Evolutionary conservation across 2,113 vertebrate genomes (phyloP), one percentile per base, ranked within the genome.

Genomic region (Gavia stellata): DNA sequence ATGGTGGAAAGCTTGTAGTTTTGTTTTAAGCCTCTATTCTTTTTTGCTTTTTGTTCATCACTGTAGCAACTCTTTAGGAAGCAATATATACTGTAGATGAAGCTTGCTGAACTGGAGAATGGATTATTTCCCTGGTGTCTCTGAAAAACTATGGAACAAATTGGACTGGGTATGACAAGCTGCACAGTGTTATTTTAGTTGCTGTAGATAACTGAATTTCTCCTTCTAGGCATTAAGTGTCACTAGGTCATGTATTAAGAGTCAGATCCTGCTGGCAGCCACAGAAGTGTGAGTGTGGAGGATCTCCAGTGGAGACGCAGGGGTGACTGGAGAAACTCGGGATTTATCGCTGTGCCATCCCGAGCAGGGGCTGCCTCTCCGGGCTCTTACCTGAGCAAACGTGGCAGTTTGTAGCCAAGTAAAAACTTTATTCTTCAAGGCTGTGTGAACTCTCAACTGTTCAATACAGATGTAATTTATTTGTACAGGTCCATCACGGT

Each of bases 81-180:
- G 86, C 82, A 96, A 96, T 93, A 95, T 81, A 74, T 77, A 70
- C 77, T 91, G 90, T 94, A 86, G 93, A 91, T 92, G 86, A 94
- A 96, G 91, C 77, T 94, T 95, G 90, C 74, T 95, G 95, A 89
- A 88, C 71, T 96, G 90, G 88, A 94, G 92, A 87, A 86, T 86
- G 61, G 71, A 92, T 77, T 94, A 96, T 97, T 97, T 97, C 96
- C 97, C 96, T 93, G 55, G 94, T 83, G 97, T 75, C 88, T 96
- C 67, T 78, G 81, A 88, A 94, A 95, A 90, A 36, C 94, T 73
- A 8, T 84, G 78, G 63, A 96, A 95, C 94, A 96, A 96, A 97
- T 96, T 95, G 92, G 78, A 88, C 94, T 92, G 95, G 92, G 87
- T 96, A 92, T 94, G 96, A 96, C 95, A 96, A 94, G 92, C 88